A percentile compares a stretch with the other conserved stretches of the same genome.
These are phyloP conservation scores for Philotrypesis tridentata DNA, from an alignment of 1,140 invertebrate genomes.

Conservation along the genomic window DNA sequence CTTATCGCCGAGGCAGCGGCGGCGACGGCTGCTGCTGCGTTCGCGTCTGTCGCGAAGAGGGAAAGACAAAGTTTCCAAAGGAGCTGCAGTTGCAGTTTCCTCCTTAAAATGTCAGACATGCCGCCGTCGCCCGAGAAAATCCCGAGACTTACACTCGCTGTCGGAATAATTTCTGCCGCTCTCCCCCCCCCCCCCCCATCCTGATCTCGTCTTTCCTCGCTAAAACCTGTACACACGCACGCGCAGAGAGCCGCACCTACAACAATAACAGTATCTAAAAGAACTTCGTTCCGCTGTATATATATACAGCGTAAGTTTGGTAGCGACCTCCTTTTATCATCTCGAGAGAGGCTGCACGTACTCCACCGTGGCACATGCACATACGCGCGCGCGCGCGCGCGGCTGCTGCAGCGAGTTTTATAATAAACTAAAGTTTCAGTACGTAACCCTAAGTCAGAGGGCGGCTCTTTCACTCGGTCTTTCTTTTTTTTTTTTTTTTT, in stretches of 20 bases:
- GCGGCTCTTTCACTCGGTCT: not conserved
- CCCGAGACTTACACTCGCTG: not conserved
- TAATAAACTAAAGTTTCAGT: constrained; percentile 20
- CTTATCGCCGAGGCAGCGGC: too few relatives aligned
- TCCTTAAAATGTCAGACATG: not conserved
- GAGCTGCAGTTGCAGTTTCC: not conserved
- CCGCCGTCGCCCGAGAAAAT: not conserved
- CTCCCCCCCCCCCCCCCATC: too few relatives aligned
- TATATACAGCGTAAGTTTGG: not conserved
- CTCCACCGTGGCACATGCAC: too few relatives aligned
- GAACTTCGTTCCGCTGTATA: not conserved
- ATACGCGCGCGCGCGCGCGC: too few relatives aligned
- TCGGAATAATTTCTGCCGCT: not conserved
- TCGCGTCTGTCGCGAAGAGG: not conserved
- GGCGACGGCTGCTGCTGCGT: not conserved
- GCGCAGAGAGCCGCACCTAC: too few relatives aligned
- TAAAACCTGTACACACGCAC: too few relatives aligned
- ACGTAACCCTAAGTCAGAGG: constrained; percentile 5
- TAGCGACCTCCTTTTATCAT: not conserved
- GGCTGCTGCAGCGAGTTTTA: constrained; percentile 21
- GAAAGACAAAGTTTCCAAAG: not conserved
- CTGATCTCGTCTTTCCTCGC: not conserved
- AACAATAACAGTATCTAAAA: not conserved
- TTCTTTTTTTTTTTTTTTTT: too few relatives aligned
- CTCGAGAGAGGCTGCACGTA: not conserved